These are phyloP conservation scores for Diorhabda sublineata DNA, from an alignment of 1,140 invertebrate species.

Conservation along the genomic window DNA sequence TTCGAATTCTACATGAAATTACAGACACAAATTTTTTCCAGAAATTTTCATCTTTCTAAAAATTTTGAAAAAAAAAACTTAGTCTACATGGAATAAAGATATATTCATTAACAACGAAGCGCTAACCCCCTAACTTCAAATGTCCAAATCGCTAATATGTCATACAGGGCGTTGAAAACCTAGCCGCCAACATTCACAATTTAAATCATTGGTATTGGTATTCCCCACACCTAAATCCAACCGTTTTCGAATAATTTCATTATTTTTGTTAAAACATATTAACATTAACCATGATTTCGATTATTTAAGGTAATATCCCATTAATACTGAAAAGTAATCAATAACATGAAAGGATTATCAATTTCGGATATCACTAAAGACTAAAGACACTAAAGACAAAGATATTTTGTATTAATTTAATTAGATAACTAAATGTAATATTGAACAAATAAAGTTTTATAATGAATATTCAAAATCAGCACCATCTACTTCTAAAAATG, in stretches of 20 bases:
- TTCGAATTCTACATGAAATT: too few relatives aligned
- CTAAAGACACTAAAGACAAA: neutral
- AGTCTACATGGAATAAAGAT: neutral
- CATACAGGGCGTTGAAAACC: neutral
- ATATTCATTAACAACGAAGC: neutral
- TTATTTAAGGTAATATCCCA: neutral
- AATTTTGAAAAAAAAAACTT: neutral
- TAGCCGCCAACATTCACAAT: neutral
- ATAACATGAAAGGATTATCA: too few relatives aligned
- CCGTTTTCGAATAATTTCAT: too few relatives aligned
- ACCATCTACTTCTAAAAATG: neutral
- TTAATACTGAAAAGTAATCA: neutral
- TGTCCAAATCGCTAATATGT: neutral
- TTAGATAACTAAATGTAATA: conserved; percentile 1
- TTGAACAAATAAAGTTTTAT: neutral
- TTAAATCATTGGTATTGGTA: neutral
- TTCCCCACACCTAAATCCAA: neutral
- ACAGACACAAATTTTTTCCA: neutral
- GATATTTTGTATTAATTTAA: neutral
- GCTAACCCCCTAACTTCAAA: neutral
- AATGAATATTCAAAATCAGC: neutral
- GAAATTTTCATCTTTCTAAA: neutral
- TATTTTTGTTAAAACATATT: too few relatives aligned
- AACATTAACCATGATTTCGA: too few relatives aligned
- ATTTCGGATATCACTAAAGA: neutral